Percentiles rank a stretch among this genome's conserved stretches.
These are phyloP conservation scores for Heliconius aoede DNA, from an alignment of 2,888 invertebrate species.

Conservation along the genomic window DNA sequence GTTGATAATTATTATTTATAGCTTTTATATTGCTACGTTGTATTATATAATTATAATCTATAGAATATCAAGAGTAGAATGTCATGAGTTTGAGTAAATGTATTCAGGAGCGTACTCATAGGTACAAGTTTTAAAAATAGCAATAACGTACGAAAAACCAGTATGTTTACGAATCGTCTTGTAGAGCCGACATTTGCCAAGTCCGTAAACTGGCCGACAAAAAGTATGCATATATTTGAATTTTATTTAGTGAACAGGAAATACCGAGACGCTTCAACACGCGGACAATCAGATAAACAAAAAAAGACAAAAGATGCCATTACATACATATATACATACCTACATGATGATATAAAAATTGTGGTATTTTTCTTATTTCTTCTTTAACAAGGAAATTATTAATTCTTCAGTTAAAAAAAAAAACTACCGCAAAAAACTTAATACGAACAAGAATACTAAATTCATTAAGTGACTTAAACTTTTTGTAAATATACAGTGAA, in stretches of 20 bases:
- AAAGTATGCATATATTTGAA: slow-evolving; percentile 81
- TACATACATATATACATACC: slow-evolving; percentile 45
- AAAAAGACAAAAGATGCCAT: slow-evolving; percentile 54
- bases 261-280: slow-evolving; percentile 64
- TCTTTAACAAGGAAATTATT: slow-evolving; percentile 39
- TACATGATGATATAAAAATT: slow-evolving; percentile 36
- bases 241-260: slow-evolving; percentile 79
- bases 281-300: slow-evolving; percentile 58
- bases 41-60: neutral
- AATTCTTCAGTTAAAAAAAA: slow-evolving; percentile 16
- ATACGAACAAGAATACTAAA: neutral
- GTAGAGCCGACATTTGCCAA: slow-evolving; percentile 49
- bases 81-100: neutral
- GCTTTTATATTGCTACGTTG: neutral
- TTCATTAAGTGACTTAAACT: slow-evolving; percentile 8
- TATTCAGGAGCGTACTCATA: neutral
- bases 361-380: slow-evolving; percentile 34
- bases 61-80: slow-evolving; percentile 3
- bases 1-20: slow-evolving; percentile 18
- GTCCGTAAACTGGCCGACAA: slow-evolving; percentile 70
- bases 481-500: slow-evolving; percentile 28
- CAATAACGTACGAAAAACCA: slow-evolving; percentile 52
- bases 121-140: slow-evolving; percentile 22
- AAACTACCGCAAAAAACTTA: slow-evolving; percentile 15
- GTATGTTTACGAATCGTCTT: slow-evolving; percentile 52